phyloP scores from a whole-genome alignment of 2,888 invertebrate genomes.

The Amorpha juglandis region DNA sequence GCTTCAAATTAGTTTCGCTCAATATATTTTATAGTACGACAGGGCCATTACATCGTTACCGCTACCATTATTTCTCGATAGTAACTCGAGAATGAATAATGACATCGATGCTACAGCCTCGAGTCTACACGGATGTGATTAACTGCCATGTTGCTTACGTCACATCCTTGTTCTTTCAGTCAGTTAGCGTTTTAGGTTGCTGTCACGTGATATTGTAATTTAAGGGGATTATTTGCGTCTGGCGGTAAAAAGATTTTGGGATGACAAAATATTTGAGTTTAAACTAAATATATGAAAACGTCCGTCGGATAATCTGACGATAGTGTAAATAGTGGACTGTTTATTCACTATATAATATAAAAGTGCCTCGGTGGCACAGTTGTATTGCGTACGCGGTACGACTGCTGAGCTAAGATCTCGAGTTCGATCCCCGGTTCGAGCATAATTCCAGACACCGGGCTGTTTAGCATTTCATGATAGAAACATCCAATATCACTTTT shows the following conservation, averaged over 20 bases:
- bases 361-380: too few species aligned
- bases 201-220: neutral
- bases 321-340: too few species aligned
- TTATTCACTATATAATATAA: too few species aligned
- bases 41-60: constrained; percentile 2
- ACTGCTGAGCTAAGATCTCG: too few species aligned
- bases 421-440: too few species aligned
- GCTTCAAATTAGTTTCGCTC: neutral
- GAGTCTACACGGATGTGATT: neutral
- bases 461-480: too few species aligned
- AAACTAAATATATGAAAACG: too few species aligned
- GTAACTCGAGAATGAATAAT: constrained; percentile 13
- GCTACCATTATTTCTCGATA: constrained; percentile 4
- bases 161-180: neutral
- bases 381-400: too few species aligned
- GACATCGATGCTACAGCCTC: neutral
- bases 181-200: neutral
- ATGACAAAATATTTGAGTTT: too few species aligned
- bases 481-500: too few species aligned
- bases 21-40: neutral
- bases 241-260: neutral
- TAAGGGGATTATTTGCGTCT: neutral
- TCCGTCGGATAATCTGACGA: too few species aligned
- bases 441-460: too few species aligned
- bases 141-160: constrained; percentile 1